Base-by-base conservation (phyloP, 1,140 invertebrate genomes). In the Lordiphosa stackelbergi region DNA sequence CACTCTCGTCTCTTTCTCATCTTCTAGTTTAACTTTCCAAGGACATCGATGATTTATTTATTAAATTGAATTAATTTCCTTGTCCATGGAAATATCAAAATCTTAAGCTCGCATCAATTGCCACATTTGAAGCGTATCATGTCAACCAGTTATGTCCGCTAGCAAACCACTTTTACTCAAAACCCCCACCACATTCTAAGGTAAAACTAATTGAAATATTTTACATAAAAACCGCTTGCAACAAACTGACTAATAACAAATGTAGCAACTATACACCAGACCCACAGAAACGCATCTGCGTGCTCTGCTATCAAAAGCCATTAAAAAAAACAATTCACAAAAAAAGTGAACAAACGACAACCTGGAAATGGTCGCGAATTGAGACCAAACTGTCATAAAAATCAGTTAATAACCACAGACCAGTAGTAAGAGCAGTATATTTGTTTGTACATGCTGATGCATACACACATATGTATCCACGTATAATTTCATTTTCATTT, bases 381-480 rank as follows among this genome's bases (percentile, higher is more conserved):
- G 71, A 81, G 75, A 81, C 71, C 77, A 74, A 75, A 75, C 63
- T 62, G 68, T 75, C 68, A 81, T 72, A 78, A 64, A 71, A 69
- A 72, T 78, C 73, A 77, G 64, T 72, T 75, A 75, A 71, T 71
- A 69, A 69, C 66, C 66, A 56, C 64, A 66, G 45, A 61, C 51
- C 54, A 53, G 36, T 37, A 54, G 55, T 41, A 22, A 22, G 45
- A 45, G 43, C 22, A 36, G 31, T 53, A 53, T 7, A 34, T 16
- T 38, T 19, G 28, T 53, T 16, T 53, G 19, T 40, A 37, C 31
- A 40, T 28, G 5, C 6, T 8, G 28, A 38, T 65, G 41, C 19
- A 65, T 42, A 49, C 7, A 36, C 19, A 19, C 36, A 13, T 24
- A 47, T 42, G 36, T 60, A 43, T 63, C 43, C 47, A 47, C 35